Percentiles rank a stretch among this genome's conserved stretches.
phyloP scores from a whole-genome alignment of 2,888 invertebrate genomes.

The Drosophila antonietae region DNA sequence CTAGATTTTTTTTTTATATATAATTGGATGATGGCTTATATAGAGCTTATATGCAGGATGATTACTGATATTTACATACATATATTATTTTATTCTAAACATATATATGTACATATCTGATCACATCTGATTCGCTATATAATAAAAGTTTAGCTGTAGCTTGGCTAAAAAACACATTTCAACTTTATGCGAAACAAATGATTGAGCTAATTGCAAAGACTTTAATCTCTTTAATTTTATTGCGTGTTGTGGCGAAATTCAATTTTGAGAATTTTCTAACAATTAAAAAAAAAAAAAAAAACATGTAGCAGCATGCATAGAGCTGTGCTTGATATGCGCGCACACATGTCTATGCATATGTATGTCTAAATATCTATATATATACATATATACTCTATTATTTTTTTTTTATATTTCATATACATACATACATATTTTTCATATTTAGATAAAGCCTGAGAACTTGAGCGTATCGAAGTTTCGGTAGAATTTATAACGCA shows the following conservation, averaged over 20 bases:
- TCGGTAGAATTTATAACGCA: conserved; percentile 35
- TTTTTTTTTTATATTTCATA: too few relatives aligned
- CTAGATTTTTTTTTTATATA: too few relatives aligned
- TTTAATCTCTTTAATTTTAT: not conserved
- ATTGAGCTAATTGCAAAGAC: not conserved
- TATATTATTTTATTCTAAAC: too few relatives aligned
- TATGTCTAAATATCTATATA: not conserved
- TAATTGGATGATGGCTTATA: too few relatives aligned
- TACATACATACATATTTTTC: not conserved
- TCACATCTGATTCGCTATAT: too few relatives aligned
- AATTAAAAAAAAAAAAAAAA: not conserved
- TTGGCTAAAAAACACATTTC: too few relatives aligned
- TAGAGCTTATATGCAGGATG: too few relatives aligned
- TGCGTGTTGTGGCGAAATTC: conserved; percentile 5
- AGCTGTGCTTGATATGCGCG: not conserved
- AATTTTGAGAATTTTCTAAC: not conserved
- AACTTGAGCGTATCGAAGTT: conserved; percentile 47
- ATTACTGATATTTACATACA: too few relatives aligned
- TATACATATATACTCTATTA: not conserved
- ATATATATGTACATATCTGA: too few relatives aligned
- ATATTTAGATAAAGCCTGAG: conserved; percentile 54
- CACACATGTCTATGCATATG: not conserved
- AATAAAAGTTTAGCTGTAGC: too few relatives aligned
- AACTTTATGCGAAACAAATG: too few relatives aligned
- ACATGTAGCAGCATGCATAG: conserved; percentile 21